Evolutionary conservation across 2,797 vertebrate species (phyloP), one percentile per base, ranked within the genome.

Genomic region (Thunnus albacares): DNA sequence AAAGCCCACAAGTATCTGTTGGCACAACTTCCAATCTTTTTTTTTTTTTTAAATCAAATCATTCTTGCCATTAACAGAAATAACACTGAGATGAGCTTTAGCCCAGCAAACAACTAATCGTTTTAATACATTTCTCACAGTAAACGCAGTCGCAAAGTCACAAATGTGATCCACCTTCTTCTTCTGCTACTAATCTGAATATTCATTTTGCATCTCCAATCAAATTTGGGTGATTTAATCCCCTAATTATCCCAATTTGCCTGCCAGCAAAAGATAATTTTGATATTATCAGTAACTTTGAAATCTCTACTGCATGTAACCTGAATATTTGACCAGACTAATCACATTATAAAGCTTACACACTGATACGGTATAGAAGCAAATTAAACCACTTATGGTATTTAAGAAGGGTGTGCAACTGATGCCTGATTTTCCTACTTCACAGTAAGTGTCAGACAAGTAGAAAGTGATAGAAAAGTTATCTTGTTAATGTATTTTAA

Each of bases 191-290:
- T 53, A n/a, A 49, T 55, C 18, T 12, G 49, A 38, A 77, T 68
- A 18, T 18, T 60, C 6, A 30, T 58, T 49, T 17, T 57, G 49
- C 8, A 24, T 45, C 15, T 52, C 20, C n/a, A 35, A 52, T 11
- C 28, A 65, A 20, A 71, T 74, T 35, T 62, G 53, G 11, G n/a
- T 38, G 35, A 77, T 24, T 64, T 53, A 30, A 55, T 26, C 13
- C 14, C 18, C 12, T 38, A 22, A 62, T 62, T 63, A 68, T 63
- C 43, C 33, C 71, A 35, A 52, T 66, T 24, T 65, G 49, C 18
- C 52, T 71, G 57, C 47, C 12, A 7, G 22, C 41, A 20, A 5
- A 24, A 20, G 12, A 45, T 17, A 6, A 41, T 38, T 59, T 64
- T 35, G 26, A 65, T 35, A 43, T 59, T 1, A 53, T 22, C 20